These are phyloP conservation scores for Lingula anatina DNA, from an alignment of 2,888 invertebrate genomes.

Conservation along the genomic window DNA sequence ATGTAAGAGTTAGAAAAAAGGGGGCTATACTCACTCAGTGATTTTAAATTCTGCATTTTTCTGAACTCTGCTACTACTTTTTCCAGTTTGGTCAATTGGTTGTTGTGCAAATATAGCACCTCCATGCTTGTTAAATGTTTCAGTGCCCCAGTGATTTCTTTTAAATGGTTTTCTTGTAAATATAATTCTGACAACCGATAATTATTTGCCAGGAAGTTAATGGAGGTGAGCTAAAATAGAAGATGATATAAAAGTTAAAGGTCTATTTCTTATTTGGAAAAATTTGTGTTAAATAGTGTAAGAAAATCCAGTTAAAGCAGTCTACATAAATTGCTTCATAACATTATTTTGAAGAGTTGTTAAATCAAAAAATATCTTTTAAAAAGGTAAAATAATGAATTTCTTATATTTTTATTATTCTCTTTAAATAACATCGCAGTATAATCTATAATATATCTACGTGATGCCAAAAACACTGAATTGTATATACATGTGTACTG, in stretches of 20 bases:
- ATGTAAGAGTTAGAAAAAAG: no score
- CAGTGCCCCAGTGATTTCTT: constrained; percentile 30
- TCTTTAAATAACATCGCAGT: background rate
- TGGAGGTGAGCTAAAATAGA: constrained; percentile 28
- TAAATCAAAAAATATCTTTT: no score
- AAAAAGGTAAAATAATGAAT: no score
- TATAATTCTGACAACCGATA: constrained; percentile 37
- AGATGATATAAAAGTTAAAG: background rate
- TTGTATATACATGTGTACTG: no score
- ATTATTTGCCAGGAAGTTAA: constrained; percentile 29
- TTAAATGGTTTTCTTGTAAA: constrained; percentile 39
- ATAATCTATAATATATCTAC: background rate
- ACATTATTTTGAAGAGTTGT: no score
- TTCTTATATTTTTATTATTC: background rate
- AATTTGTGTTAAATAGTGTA: no score
- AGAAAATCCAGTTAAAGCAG: no score
- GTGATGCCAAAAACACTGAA: background rate
- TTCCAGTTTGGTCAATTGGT: constrained; percentile 41
- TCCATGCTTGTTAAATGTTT: constrained; percentile 34
- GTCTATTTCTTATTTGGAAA: no score
- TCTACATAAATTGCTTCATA: no score
- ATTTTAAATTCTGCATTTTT: constrained; percentile 36
- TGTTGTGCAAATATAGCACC: constrained; percentile 41
- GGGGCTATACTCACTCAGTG: constrained; percentile 41
- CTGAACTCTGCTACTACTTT: constrained; percentile 32